Evolutionary conservation across 2,888 invertebrate genomes (phyloP).

Genomic region (Stegophylla sp.): DNA sequence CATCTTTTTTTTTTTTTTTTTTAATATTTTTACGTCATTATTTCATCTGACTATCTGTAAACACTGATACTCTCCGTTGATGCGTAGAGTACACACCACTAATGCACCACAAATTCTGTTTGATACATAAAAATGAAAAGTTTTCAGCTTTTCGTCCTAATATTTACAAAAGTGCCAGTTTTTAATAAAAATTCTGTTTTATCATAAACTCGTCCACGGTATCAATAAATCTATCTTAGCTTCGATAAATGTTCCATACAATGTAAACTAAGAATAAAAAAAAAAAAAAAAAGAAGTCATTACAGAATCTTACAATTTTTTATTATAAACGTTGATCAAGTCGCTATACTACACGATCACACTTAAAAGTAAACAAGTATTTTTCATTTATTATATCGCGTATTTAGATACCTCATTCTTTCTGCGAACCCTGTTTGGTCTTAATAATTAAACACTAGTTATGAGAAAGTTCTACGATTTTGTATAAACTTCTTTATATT

Average conservation of each 20-base stretch:
- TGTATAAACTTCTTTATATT: conserved; percentile 46
- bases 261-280: background rate
- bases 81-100: too few species aligned
- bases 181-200: too few species aligned
- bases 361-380: conserved; percentile 22
- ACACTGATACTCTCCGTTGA: too few species aligned
- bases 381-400: conserved; percentile 18
- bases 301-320: background rate
- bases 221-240: too few species aligned
- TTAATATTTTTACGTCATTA: too few species aligned
- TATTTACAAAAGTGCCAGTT: too few species aligned
- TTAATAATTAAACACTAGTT: conserved; percentile 23
- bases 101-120: too few species aligned
- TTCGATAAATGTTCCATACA: background rate
- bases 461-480: conserved; percentile 18
- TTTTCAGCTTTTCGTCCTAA: too few species aligned
- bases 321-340: background rate
- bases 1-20: too few species aligned
- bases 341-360: background rate
- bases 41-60: too few species aligned
- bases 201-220: too few species aligned
- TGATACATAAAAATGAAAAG: too few species aligned
- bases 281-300: background rate
- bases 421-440: background rate
- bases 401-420: background rate